Evolutionary conservation across 2,113 vertebrate genomes (phyloP).

Genomic region (Microcebus murinus): DNA sequence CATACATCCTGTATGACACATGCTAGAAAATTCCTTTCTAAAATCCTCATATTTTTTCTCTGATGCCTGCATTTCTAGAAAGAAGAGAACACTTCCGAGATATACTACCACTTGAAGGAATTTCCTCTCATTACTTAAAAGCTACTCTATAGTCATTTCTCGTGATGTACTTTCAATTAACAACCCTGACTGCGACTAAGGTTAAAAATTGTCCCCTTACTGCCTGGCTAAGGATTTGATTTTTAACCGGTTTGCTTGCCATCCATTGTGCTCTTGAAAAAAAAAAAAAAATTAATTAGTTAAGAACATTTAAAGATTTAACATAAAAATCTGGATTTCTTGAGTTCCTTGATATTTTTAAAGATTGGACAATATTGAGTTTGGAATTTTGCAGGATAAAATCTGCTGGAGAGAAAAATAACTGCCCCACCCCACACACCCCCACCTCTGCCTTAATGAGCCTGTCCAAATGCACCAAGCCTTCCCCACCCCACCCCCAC

Average conservation of each 20-base stretch:
- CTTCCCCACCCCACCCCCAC: background rate
- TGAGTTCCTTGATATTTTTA: background rate
- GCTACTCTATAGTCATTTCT: background rate
- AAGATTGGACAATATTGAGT: background rate
- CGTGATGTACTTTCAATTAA: background rate
- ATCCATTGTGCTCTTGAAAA: background rate
- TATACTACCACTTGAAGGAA: conserved; percentile 16
- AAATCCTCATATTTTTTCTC: background rate
- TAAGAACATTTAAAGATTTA: conserved; percentile 6
- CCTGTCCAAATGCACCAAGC: background rate
- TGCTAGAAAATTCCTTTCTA: background rate
- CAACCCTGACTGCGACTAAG: background rate
- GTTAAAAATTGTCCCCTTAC: background rate
- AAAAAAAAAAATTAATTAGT: background rate
- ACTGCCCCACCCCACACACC: background rate
- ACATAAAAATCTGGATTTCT: background rate
- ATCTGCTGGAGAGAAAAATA: background rate
- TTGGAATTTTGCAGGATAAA: background rate
- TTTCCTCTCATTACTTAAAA: conserved; percentile 30
- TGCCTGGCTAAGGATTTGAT: background rate
- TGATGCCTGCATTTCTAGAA: conserved; percentile 33
- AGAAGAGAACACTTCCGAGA: background rate
- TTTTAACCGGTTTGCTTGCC: background rate
- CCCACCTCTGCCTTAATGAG: background rate
- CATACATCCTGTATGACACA: background rate